Conservation (phyloP, 2,113 vertebrate genomes). For the Irena cyanogastra region DNA sequence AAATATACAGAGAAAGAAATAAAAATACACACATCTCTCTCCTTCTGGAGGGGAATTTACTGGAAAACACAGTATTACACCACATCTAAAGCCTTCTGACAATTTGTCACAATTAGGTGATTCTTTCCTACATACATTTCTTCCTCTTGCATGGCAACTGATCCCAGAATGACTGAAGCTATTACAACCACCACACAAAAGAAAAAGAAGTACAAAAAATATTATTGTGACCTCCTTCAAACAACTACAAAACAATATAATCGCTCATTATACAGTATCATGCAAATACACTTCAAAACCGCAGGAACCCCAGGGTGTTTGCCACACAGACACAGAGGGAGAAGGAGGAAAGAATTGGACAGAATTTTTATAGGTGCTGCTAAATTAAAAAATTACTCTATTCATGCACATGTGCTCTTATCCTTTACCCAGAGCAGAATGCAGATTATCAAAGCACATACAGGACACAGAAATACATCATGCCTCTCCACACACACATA, state of each 20-base stretch:
- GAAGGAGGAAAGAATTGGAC: neutral
- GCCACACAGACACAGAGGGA: neutral
- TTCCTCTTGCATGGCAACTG: neutral
- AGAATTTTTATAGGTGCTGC: neutral
- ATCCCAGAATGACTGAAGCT: slow-evolving; percentile 9
- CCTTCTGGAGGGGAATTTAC: neutral
- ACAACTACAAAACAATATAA: neutral
- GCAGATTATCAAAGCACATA: neutral
- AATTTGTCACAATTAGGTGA: neutral
- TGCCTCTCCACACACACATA: neutral
- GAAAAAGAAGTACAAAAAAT: neutral
- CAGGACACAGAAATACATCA: neutral
- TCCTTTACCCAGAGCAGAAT: neutral
- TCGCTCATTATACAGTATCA: neutral
- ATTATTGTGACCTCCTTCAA: neutral
- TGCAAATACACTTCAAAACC: slow-evolving; percentile 14
- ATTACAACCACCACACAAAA: neutral
- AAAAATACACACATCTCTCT: neutral
- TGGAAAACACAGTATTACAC: neutral
- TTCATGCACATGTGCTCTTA: neutral
- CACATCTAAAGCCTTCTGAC: slow-evolving; percentile 1
- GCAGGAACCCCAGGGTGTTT: slow-evolving; percentile 15
- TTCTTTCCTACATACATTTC: neutral
- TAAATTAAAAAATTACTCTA: neutral
- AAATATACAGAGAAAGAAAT: neutral